phyloP scores from a whole-genome alignment of 2,797 vertebrate genomes.

The Cephalopachus bancanus region DNA sequence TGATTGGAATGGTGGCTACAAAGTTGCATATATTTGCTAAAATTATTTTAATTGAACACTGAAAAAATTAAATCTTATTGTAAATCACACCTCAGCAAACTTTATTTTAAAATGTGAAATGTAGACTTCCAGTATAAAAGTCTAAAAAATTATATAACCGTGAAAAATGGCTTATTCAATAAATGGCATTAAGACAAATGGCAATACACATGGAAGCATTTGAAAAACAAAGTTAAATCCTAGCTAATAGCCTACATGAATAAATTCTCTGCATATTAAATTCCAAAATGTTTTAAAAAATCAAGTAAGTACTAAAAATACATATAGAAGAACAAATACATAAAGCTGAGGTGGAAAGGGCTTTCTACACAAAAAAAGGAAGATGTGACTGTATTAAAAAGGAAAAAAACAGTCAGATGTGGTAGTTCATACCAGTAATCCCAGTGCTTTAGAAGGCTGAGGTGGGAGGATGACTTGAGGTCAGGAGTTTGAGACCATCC shows the following conservation, averaged over 20 bases:
- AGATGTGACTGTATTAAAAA: background rate
- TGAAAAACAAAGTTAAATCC: slow-evolving; percentile 65
- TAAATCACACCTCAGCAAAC: slow-evolving; percentile 1
- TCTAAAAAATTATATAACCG: slow-evolving; percentile 35
- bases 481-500: background rate
- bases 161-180: slow-evolving; percentile 63
- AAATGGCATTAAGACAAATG: slow-evolving; percentile 56
- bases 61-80: background rate
- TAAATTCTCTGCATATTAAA: slow-evolving; percentile 23
- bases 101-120: slow-evolving; percentile 1
- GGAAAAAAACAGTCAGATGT: background rate
- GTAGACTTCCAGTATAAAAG: slow-evolving; percentile 23
- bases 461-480: background rate
- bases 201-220: background rate
- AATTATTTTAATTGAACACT: slow-evolving; percentile 8
- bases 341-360: background rate
- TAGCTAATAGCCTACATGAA: background rate
- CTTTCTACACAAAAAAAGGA: slow-evolving; percentile 49
- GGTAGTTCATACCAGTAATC: background rate
- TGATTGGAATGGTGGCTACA: background rate
- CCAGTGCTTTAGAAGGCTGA: background rate
- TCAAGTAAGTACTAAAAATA: slow-evolving; percentile 54
- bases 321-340: slow-evolving; percentile 4
- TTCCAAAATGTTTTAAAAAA: slow-evolving; percentile 32
- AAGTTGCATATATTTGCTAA: slow-evolving; percentile 10